Conservation (phyloP, 2,888 invertebrate species). For the Stegana nigrithorax region DNA sequence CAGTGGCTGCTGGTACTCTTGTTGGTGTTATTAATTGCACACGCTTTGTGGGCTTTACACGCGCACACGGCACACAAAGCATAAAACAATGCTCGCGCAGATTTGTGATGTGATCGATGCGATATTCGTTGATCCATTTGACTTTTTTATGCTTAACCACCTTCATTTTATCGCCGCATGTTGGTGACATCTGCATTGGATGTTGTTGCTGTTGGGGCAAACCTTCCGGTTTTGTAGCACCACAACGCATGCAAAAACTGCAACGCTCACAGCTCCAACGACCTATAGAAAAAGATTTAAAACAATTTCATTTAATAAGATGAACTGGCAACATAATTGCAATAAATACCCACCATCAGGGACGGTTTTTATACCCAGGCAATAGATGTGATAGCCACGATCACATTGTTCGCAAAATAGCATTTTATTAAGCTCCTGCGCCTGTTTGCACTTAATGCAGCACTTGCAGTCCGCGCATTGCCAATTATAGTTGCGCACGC, state of each 20-base stretch:
- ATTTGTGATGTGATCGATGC: conserved; percentile 66
- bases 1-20: not conserved
- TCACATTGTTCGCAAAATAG: conserved; percentile 95
- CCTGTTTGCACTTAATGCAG: conserved; percentile 85
- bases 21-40: conserved; percentile 25
- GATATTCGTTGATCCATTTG: conserved; percentile 68
- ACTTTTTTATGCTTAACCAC: conserved; percentile 57
- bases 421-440: conserved; percentile 90
- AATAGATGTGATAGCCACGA: conserved; percentile 93
- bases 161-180: conserved; percentile 39
- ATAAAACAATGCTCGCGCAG: conserved; percentile 69
- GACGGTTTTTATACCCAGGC: conserved; percentile 83
- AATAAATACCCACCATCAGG: conserved; percentile 81
- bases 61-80: conserved; percentile 72
- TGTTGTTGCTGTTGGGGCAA: conserved; percentile 34
- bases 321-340: too few species aligned
- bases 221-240: conserved; percentile 71
- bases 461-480: conserved; percentile 94
- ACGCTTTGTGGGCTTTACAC: conserved; percentile 53
- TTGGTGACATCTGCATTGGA: conserved; percentile 32
- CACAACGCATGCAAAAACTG: conserved; percentile 76
- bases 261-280: conserved; percentile 91
- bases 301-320: not conserved
- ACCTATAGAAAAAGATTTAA: conserved; percentile 60
- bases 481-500: conserved; percentile 90